Evolutionary conservation across 2,888 invertebrate genomes (phyloP), one percentile per base, ranked within the genome.

Genomic region (Parascotia fuliginaria): DNA sequence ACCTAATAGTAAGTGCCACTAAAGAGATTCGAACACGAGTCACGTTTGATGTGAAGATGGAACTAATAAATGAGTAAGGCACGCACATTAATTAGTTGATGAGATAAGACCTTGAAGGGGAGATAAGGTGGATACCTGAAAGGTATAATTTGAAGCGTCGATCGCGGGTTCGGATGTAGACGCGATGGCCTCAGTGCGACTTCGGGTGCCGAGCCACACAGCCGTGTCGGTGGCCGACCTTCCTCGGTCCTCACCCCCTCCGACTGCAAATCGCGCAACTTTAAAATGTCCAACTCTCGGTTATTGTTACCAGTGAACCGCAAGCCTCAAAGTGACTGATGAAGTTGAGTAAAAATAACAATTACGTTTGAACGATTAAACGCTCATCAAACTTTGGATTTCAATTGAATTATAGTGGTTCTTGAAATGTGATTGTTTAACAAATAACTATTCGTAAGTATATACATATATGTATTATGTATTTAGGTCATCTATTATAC

Each of bases 401-500:
- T 79, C 78, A 77, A 83, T 82, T 73, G 67, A 75, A 64, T 66
- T 55, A 70, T 84, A 75, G 79, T 81, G 81, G 74, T 81, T 85
- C 65, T 83, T 85, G 89, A 71, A 77, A 90, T 88, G 89, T 90
- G 87, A 89, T 83, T 84, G 68, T 67, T 69, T 60, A 63, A 63
- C 65, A 70, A 67, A 51, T 59, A 76, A 67, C 72, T 69, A 69
- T 74, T 78, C 80, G 80, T 80, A 73, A 80, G 77, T 78, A 76
- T 45, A 32, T 14, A n/a, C n/a, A n/a, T n/a, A n/a, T n/a, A n/a
- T n/a, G n/a, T n/a, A n/a, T n/a, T n/a, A n/a, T n/a, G n/a, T n/a
- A n/a, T n/a, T n/a, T n/a, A n/a, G n/a, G n/a, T n/a, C n/a, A n/a
- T n/a, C n/a, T n/a, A n/a, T n/a, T n/a, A n/a, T n/a, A n/a, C n/a